Evolutionary conservation across 2,113 vertebrate genomes (phyloP).

Genomic region (Scatophagus argus): DNA sequence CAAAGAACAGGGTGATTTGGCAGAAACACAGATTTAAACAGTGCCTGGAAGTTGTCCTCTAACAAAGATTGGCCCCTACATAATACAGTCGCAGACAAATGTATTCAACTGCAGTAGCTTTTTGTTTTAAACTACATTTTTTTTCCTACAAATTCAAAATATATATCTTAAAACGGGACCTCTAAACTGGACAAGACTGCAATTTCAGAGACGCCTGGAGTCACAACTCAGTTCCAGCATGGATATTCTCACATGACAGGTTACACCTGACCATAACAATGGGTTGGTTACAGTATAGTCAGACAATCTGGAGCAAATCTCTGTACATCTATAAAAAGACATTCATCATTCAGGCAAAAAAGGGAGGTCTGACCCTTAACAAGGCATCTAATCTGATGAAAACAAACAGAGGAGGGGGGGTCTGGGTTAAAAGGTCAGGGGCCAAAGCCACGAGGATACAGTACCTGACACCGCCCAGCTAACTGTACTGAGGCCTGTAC

Average conservation of each 20-base stretch:
- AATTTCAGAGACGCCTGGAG: slow-evolving; percentile 34
- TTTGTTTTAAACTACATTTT: slow-evolving; percentile 28
- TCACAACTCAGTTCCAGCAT: slow-evolving; percentile 34
- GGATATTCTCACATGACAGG: slow-evolving; percentile 48
- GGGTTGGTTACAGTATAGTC: slow-evolving; percentile 68
- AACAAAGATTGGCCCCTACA: slow-evolving; percentile 43
- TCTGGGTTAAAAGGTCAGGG: slow-evolving; percentile 27
- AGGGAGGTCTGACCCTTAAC: slow-evolving; percentile 64
- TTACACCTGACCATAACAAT: slow-evolving; percentile 36
- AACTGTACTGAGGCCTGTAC: slow-evolving; percentile 27
- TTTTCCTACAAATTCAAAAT: slow-evolving; percentile 34
- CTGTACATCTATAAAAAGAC: slow-evolving; percentile 79
- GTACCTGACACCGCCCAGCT: slow-evolving; percentile 44
- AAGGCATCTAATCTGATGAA: slow-evolving; percentile 56
- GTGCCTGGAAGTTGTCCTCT: slow-evolving; percentile 60
- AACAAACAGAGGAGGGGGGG: background rate
- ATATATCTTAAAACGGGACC: slow-evolving; percentile 32
- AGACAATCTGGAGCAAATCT: slow-evolving; percentile 60
- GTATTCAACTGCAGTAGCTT: slow-evolving; percentile 43
- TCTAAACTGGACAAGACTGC: slow-evolving; percentile 30
- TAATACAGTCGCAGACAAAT: slow-evolving; percentile 43
- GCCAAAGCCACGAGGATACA: slow-evolving; percentile 47
- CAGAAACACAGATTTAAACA: slow-evolving; percentile 48
- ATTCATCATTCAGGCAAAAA: slow-evolving; percentile 67
- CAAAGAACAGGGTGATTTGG: slow-evolving; percentile 48